Conservation (phyloP, 1,140 invertebrate species). For the Megalopta genalis region DNA sequence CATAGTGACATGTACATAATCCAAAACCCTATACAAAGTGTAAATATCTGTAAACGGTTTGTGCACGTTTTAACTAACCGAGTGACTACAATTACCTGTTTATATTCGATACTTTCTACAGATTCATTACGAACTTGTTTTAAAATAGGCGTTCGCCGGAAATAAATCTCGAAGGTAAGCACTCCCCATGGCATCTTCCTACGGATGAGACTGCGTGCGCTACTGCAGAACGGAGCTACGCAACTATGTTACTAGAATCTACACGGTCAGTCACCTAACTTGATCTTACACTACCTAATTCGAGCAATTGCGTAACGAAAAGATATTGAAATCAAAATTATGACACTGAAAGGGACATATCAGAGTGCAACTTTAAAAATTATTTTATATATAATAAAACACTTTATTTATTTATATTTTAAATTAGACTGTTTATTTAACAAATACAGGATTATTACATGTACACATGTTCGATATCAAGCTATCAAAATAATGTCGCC, state of each 20-base stretch:
- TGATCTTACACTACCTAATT: neutral
- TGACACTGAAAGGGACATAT: neutral
- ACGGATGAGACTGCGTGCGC: neutral
- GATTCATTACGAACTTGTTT: neutral
- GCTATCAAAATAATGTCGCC: too few relatives aligned
- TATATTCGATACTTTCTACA: neutral
- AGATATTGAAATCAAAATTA: neutral
- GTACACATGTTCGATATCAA: too few relatives aligned
- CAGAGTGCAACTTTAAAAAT: too few relatives aligned
- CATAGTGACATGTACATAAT: too few relatives aligned
- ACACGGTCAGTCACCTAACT: neutral
- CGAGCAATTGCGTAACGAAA: neutral
- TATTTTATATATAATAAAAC: too few relatives aligned
- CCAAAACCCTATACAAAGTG: neutral
- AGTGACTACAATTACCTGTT: neutral
- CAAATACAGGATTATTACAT: too few relatives aligned
- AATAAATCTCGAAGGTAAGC: constrained; percentile 2
- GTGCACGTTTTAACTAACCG: neutral
- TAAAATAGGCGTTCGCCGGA: neutral
- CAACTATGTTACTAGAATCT: neutral
- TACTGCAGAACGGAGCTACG: neutral
- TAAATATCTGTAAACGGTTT: neutral
- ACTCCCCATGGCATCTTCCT: neutral
- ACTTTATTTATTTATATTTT: too few relatives aligned
- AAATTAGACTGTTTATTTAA: too few relatives aligned